phyloP scores from a whole-genome alignment of 2,888 invertebrate species.

The Temnothorax unifasciatus region DNA sequence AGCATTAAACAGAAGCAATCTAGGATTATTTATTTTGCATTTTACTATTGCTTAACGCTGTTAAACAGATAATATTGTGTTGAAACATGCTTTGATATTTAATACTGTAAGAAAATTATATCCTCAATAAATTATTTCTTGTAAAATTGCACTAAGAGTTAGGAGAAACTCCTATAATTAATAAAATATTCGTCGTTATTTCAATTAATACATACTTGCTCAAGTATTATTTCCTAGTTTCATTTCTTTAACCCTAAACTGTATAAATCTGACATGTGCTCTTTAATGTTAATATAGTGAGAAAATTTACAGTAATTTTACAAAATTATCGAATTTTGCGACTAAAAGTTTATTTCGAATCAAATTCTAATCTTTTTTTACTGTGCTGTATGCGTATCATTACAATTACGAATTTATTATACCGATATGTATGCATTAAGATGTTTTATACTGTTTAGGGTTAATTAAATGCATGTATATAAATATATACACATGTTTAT shows the following conservation, averaged over 20 bases:
- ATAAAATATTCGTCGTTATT: constrained; percentile 6
- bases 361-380: constrained; percentile 5
- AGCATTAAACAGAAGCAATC: constrained; percentile 15
- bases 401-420: constrained; percentile 26
- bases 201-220: constrained; percentile 17
- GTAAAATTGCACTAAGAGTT: not conserved
- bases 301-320: constrained; percentile 1
- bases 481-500: not conserved
- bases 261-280: constrained; percentile 10
- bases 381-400: not conserved
- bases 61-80: constrained; percentile 11
- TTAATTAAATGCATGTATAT: constrained; percentile 2
- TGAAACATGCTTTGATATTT: constrained; percentile 22
- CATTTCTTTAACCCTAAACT: constrained; percentile 41
- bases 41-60: not conserved
- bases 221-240: constrained; percentile 3
- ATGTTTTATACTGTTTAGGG: constrained; percentile 45
- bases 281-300: not conserved
- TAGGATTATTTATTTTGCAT: not conserved
- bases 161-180: not conserved
- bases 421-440: constrained; percentile 1
- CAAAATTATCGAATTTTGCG: not conserved
- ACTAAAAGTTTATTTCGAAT: not conserved
- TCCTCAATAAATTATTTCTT: constrained; percentile 33
- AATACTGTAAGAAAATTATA: constrained; percentile 31